Base-by-base conservation (phyloP, 1,140 invertebrate species). In the Heliothis virescens region DNA sequence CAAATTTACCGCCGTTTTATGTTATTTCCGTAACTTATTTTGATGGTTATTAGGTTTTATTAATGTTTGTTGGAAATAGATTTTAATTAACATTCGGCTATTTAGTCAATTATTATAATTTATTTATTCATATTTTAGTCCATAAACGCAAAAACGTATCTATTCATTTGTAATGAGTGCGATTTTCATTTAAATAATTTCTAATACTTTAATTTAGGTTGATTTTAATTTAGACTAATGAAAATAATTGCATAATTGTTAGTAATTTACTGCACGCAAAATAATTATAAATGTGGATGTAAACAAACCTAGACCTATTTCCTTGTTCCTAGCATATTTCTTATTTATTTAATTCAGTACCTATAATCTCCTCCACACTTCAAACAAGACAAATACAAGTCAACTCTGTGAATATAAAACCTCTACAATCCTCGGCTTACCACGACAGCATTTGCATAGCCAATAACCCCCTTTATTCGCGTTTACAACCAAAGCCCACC, bases 11-110 rank as follows among this genome's bases (percentile, higher is more conserved):
- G 12, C 7, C 53, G 18, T 52, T 21, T 69, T 69, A n/a, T 21
- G 52, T 69, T 52, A 69, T 69, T 50, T 69, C 29, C 34, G 29
- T 50, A 62, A 75, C 48, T 60, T 26, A 50, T 41, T 11, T 50
- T 48, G 55, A 59, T 26, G 48, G 21, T 29, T 71, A 53, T 71
- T 53, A 13, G 48, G 29, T 53, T 71, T 52, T n/a, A 29, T 3
- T 29, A 53, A 15, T 16, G 12, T 69, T 50, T 52, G 65, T 69
- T 26, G 11, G 4, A 52, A 52, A 26, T 50, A 11, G 1, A 34
- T 9, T 16, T n/a, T 55, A 11, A 34, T 67, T 48, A 67, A 52
- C n/a, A 7, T 41, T 34, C 26, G 15, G 11, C 21, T 60, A 60
- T 60, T 26, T 3, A 3, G 55, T 21, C 11, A 59, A 3, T 53